These are phyloP conservation scores for Drosophila lowei DNA, from an alignment of 1,140 invertebrate species.

Conservation along the genomic window DNA sequence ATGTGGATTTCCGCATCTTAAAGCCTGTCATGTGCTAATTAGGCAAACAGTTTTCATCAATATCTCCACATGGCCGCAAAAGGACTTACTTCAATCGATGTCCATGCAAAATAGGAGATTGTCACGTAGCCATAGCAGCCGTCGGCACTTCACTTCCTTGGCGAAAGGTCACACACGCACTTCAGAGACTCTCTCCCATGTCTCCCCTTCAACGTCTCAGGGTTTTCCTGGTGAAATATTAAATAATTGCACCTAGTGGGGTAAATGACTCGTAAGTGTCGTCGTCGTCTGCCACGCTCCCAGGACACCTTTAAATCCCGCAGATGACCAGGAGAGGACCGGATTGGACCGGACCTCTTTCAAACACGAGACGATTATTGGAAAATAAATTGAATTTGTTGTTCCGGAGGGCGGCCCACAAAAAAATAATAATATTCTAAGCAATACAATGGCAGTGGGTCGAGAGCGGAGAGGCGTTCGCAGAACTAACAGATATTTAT, in stretches of 20 bases:
- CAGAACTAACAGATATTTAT: conserved; percentile 34
- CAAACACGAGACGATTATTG: conserved; percentile 51
- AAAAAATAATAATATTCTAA: conserved; percentile 49
- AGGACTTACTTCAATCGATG: conserved; percentile 35
- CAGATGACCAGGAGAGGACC: conserved; percentile 31
- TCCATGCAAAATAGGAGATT: conserved; percentile 49
- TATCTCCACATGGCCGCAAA: background rate
- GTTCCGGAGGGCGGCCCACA: background rate
- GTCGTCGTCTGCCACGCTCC: conserved; percentile 22
- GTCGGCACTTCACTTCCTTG: conserved; percentile 43
- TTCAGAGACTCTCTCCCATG: background rate
- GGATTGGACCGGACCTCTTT: conserved; percentile 18
- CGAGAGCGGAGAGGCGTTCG: background rate
- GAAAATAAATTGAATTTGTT: conserved; percentile 73
- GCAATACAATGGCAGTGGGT: conserved; percentile 47
- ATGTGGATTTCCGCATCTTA: too few species aligned
- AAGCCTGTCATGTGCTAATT: conserved; percentile 14
- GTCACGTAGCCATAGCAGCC: conserved; percentile 52
- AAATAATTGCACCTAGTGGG: conserved; percentile 48
- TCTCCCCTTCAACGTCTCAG: conserved; percentile 5
- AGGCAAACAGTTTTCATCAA: conserved; percentile 12
- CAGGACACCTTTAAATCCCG: conserved; percentile 24
- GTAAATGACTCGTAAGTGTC: conserved; percentile 75
- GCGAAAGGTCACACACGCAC: conserved; percentile 38
- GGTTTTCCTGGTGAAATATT: conserved; percentile 7